Percentiles rank a stretch among this genome's conserved stretches.
These are phyloP conservation scores for Darevskia nairensis DNA, from an alignment of 2,797 vertebrate species.

Conservation along the genomic window DNA sequence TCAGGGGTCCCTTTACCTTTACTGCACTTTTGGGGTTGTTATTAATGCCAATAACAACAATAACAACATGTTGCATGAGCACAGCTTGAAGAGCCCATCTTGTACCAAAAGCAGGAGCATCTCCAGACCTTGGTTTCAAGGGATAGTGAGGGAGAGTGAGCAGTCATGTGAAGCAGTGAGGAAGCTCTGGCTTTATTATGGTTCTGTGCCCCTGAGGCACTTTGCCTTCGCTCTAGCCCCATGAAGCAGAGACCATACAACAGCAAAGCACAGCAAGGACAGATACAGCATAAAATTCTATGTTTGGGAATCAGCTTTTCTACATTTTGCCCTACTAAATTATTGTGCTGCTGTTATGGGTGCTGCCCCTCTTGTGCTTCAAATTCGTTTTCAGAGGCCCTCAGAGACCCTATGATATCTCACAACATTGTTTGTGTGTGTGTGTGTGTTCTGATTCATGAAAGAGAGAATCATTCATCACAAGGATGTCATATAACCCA, in stretches of 20 bases:
- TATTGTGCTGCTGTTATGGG: constrained; percentile 55
- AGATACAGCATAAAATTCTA: background rate
- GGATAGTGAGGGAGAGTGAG: too few relatives aligned
- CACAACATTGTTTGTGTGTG: background rate
- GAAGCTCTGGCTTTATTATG: background rate
- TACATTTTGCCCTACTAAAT: background rate
- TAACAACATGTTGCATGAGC: background rate
- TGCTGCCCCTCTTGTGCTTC: constrained; percentile 26
- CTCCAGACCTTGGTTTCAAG: background rate
- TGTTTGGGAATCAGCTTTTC: background rate
- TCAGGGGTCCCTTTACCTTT: too few relatives aligned
- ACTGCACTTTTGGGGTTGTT: too few relatives aligned
- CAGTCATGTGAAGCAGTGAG: background rate
- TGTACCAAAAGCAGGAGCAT: background rate
- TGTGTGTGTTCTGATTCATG: constrained; percentile 23
- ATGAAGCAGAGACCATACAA: background rate
- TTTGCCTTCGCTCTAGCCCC: background rate
- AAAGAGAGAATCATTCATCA: constrained; percentile 50
- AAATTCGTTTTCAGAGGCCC: constrained; percentile 54
- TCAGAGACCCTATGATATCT: constrained; percentile 45
- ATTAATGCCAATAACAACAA: too few relatives aligned
- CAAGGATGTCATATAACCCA: constrained; percentile 48
- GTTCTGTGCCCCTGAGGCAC: background rate
- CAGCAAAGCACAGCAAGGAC: background rate
- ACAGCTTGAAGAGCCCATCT: background rate